Conservation (phyloP, 2,888 invertebrate genomes). For the Neoascia interrupta region DNA sequence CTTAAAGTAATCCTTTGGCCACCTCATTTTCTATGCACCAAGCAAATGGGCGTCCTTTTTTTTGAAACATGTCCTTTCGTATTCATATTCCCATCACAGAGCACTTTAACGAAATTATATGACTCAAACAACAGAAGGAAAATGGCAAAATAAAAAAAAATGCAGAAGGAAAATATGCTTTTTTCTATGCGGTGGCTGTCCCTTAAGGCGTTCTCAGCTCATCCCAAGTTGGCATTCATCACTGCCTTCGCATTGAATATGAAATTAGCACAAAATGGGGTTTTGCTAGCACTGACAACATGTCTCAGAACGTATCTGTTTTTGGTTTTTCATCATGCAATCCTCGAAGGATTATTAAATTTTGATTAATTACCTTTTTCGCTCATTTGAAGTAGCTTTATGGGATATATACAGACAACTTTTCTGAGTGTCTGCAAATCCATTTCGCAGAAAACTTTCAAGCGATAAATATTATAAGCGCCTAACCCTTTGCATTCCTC, state of each 20-base stretch:
- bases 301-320: not conserved
- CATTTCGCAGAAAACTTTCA: slow-evolving; percentile 8
- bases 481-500: slow-evolving; percentile 6
- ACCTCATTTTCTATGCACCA: not conserved
- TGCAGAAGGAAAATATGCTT: too few relatives aligned
- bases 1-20: too few relatives aligned
- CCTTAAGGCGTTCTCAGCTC: not conserved
- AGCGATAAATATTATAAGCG: slow-evolving; percentile 6
- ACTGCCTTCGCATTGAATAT: slow-evolving; percentile 13
- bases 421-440: not conserved
- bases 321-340: not conserved
- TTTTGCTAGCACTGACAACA: not conserved
- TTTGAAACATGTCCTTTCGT: not conserved
- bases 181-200: too few relatives aligned
- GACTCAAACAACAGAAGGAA: too few relatives aligned
- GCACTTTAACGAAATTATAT: too few relatives aligned
- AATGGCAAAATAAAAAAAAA: too few relatives aligned
- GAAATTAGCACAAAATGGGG: slow-evolving; percentile 20
- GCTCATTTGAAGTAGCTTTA: too few relatives aligned
- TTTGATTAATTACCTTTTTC: slow-evolving; percentile 39
- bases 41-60: not conserved
- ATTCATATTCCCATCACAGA: not conserved
- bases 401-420: too few relatives aligned
- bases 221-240: slow-evolving; percentile 10
- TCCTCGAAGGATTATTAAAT: slow-evolving; percentile 10